Evolutionary conservation across 2,888 invertebrate genomes (phyloP), one percentile per base, ranked within the genome.

Genomic region (Hermodice carunculata): DNA sequence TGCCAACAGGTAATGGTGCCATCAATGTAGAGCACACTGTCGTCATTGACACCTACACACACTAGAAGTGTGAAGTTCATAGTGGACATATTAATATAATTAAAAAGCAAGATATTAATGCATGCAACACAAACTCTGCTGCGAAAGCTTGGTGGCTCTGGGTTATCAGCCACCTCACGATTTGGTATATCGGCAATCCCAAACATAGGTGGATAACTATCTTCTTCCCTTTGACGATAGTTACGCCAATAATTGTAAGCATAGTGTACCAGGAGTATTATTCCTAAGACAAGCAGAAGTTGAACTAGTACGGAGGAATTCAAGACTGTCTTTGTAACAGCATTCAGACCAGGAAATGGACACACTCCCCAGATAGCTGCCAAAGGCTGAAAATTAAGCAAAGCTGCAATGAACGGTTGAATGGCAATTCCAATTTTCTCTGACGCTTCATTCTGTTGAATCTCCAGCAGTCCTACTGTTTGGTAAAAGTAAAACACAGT

Each of bases 401-500:
- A 32, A 24, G 19, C 26, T 11, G 52, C 29, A 3, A 62, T 46
- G 19, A 62, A 22, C 6, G 62, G 62, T 34, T 62, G 56, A 3
- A 62, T 11, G 31, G 54, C 46, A 22, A 57, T 28, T 2, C 48
- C 57, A 1, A 62, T 34, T 11, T 40, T 34, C 40, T 54, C 28
- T 3, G 51, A 37, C 3, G 48, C 62, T 54, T 40, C 28, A 26
- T 62, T 62, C 2, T 34, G 29, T 51, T 46, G 48, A 5, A 62
- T 40, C 26, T 17, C 44, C 24, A 62, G 26, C 5, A 62, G 31
- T 46, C 34, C 42, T 8, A 62, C 43, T 14, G 62, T 62, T 37
- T 62, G 62, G 32, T 62, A 62, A 48, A 62, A 62, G 49, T 62
- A 62, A 37, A 62, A 62, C 14, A 62, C n/a, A 1, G 56, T 34